These are phyloP conservation scores for Sinosuthora webbiana DNA, from an alignment of 2,113 vertebrate genomes.

Conservation along the genomic window DNA sequence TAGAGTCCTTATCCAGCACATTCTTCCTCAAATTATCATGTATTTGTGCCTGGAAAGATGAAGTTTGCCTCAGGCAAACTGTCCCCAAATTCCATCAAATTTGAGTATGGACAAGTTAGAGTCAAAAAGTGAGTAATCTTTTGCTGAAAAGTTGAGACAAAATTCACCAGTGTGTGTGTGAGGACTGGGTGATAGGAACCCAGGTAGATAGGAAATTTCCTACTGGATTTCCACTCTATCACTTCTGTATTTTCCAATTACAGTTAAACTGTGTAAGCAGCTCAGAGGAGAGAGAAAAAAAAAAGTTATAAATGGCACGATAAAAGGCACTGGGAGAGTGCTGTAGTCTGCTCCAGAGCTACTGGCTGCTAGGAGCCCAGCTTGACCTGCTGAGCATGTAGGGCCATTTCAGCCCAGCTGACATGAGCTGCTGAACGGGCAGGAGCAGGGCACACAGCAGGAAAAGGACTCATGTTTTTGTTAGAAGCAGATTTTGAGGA, in stretches of 20 bases:
- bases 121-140: not conserved
- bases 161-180: not conserved
- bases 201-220: not conserved
- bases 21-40: not conserved
- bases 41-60: not conserved
- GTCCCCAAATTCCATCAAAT: not conserved
- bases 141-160: not conserved
- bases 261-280: not conserved
- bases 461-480: not conserved
- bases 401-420: not conserved
- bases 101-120: not conserved
- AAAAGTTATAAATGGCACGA: rapidly evolving
- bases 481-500: not conserved
- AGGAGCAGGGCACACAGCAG: not conserved
- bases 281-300: not conserved
- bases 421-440: not conserved
- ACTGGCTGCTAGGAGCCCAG: not conserved
- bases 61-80: not conserved
- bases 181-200: not conserved
- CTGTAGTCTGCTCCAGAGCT: not conserved
- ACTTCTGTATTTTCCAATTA: not conserved
- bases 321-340: too few relatives aligned
- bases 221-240: not conserved
- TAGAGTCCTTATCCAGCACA: not conserved
- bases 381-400: not conserved